These are phyloP conservation scores for Drosophila sucinea DNA, from an alignment of 1,140 invertebrate species.

Conservation along the genomic window DNA sequence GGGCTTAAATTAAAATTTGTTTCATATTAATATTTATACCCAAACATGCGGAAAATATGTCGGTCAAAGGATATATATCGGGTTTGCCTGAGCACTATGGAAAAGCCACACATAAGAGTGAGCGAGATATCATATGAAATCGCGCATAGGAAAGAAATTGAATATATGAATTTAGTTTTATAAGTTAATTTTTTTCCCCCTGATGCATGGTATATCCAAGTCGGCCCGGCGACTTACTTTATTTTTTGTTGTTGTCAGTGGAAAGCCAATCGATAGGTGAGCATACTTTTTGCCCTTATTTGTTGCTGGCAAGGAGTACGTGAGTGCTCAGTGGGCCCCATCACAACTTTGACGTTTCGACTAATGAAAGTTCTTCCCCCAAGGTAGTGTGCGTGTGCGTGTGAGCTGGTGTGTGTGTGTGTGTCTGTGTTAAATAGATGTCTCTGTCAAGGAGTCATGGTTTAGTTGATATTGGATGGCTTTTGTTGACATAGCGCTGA, in stretches of 20 bases:
- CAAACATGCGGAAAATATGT: too few relatives aligned
- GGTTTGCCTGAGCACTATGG: too few relatives aligned
- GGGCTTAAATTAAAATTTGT: too few relatives aligned
- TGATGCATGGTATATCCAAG: too few relatives aligned
- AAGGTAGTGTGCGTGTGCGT: slow-evolving; percentile 19
- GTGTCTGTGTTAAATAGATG: slow-evolving; percentile 22
- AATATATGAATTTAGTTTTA: too few relatives aligned
- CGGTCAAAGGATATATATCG: too few relatives aligned
- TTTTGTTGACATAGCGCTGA: slow-evolving; percentile 75
- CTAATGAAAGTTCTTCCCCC: slow-evolving; percentile 68
- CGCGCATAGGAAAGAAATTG: too few relatives aligned
- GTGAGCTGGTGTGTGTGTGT: slow-evolving; percentile 11
- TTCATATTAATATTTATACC: too few relatives aligned
- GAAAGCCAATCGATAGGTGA: slow-evolving; percentile 14
- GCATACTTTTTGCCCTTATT: slow-evolving; percentile 5
- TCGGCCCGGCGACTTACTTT: not conserved
- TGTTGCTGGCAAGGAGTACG: slow-evolving; percentile 19
- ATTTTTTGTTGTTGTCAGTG: not conserved
- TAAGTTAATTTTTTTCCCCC: too few relatives aligned
- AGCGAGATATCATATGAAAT: too few relatives aligned
- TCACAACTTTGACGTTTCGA: slow-evolving; percentile 68
- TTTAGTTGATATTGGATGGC: slow-evolving; percentile 52
- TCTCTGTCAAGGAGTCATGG: slow-evolving; percentile 39
- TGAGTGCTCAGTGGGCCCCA: slow-evolving; percentile 31
- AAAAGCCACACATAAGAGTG: too few relatives aligned